These are phyloP conservation scores for Lemur catta DNA, from an alignment of 2,797 vertebrate species.

Conservation along the genomic window DNA sequence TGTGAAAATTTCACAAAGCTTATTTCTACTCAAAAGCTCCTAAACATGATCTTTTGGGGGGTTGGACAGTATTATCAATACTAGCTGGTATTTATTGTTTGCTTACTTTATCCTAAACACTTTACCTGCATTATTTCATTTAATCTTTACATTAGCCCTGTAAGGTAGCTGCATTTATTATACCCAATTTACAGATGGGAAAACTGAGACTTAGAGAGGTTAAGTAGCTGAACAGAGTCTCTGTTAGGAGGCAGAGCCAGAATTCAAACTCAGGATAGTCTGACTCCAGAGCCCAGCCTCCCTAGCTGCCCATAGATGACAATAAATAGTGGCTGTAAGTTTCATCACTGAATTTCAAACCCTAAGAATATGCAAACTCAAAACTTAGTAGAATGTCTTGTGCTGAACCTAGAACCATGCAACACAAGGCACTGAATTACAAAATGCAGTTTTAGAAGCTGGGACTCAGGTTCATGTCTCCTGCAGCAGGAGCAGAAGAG, in stretches of 20 bases:
- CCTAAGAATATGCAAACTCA: neutral
- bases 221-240: neutral
- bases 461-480: neutral
- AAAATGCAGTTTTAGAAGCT: neutral
- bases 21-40: constrained; percentile 16
- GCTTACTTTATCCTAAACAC: neutral
- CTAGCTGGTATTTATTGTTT: neutral
- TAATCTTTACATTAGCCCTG: neutral
- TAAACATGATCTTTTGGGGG: neutral
- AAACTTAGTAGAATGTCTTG: neutral
- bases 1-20: neutral
- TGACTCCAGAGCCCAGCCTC: neutral
- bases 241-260: neutral
- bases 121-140: neutral
- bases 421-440: neutral
- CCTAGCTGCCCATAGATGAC: neutral
- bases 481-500: neutral
- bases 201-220: neutral
- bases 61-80: neutral
- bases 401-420: neutral
- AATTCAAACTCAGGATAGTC: neutral
- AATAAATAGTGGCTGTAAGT: neutral
- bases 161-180: neutral
- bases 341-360: neutral
- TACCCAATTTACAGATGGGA: neutral